Percentiles rank a stretch among this genome's conserved stretches.
Conservation (phyloP, 2,888 invertebrate species). For the Scaptomyza caliginosa region DNA sequence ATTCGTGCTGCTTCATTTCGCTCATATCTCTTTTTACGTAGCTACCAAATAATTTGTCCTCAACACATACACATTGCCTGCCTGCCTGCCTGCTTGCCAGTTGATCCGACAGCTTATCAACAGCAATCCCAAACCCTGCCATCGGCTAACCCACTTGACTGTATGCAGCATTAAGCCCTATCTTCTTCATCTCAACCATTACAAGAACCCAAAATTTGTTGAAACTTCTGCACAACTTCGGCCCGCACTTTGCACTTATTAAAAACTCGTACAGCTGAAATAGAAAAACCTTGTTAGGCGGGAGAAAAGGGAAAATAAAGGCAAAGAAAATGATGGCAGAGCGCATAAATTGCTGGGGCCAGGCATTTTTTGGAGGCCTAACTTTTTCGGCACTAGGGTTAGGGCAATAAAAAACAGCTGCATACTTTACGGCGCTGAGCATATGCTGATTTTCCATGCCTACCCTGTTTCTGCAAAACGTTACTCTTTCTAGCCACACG, state of each 20-base stretch:
- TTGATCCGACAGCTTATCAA: constrained; percentile 50
- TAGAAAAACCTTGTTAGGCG: constrained; percentile 36
- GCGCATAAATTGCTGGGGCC: constrained; percentile 63
- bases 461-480: background rate
- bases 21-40: constrained; percentile 25
- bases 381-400: constrained; percentile 63
- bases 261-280: constrained; percentile 69
- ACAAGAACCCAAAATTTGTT: constrained; percentile 43
- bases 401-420: constrained; percentile 72
- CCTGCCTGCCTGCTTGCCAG: constrained; percentile 8
- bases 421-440: constrained; percentile 69
- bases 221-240: constrained; percentile 49
- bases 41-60: constrained; percentile 65
- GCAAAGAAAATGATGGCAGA: background rate
- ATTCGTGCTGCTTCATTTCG: constrained; percentile 30
- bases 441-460: constrained; percentile 71
- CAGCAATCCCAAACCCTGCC: constrained; percentile 4
- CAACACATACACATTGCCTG: constrained; percentile 24
- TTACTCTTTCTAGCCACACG: constrained; percentile 43
- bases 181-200: constrained; percentile 20
- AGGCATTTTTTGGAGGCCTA: constrained; percentile 51
- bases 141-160: constrained; percentile 3
- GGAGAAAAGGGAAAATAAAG: background rate
- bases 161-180: constrained; percentile 42
- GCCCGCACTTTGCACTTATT: constrained; percentile 75